These are phyloP conservation scores for Odontothrips loti DNA, from an alignment of 2,888 invertebrate genomes.

Conservation along the genomic window DNA sequence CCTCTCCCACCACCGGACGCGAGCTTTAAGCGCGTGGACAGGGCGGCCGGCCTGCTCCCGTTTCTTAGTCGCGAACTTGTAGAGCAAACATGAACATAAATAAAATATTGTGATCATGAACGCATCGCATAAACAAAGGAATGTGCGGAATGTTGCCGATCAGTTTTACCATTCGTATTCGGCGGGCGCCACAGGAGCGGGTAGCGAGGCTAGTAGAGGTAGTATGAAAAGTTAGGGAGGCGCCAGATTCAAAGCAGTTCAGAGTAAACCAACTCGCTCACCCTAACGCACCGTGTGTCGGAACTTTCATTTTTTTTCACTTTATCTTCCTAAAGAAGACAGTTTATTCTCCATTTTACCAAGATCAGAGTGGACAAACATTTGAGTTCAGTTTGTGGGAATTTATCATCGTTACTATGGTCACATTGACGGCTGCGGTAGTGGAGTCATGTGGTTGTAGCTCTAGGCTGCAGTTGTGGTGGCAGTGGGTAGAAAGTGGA, in stretches of 20 bases:
- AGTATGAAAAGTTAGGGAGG: background rate
- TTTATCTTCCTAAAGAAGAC: no score
- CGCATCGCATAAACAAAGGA: slow-evolving; percentile 23
- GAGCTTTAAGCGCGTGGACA: no score
- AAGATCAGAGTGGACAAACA: no score
- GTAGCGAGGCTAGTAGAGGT: background rate
- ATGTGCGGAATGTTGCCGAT: slow-evolving; percentile 24
- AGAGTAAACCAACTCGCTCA: no score
- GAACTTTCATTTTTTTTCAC: no score
- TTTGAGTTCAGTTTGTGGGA: background rate
- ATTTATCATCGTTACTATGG: background rate
- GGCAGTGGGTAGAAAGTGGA: background rate
- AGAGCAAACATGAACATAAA: background rate
- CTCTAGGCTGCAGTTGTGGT: background rate
- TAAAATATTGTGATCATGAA: background rate
- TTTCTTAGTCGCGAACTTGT: no score
- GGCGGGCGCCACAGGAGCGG: background rate
- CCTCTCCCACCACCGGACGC: no score
- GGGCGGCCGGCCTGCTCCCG: no score
- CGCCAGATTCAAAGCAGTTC: no score
- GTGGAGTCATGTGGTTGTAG: background rate
- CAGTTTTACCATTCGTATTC: background rate
- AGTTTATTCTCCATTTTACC: no score
- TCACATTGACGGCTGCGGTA: background rate
- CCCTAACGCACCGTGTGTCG: no score